Evolutionary conservation across 1,140 invertebrate genomes (phyloP), one percentile per base, ranked within the genome.

Genomic region (Drosophila grimshawi): DNA sequence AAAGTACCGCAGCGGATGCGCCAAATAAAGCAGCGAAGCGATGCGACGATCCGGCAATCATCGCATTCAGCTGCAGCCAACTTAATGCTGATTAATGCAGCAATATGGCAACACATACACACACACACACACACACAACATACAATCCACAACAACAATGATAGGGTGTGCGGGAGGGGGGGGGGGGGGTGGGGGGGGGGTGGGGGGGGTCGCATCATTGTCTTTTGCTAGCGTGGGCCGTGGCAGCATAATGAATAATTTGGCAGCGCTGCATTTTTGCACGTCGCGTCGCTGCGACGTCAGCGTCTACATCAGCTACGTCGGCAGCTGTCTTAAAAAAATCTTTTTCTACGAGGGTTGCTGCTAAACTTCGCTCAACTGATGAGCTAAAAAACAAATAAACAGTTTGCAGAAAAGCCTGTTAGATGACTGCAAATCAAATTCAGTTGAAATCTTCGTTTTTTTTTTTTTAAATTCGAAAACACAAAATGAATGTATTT

Each of bases 261-360:
- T 77, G 82, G 76, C 62, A 79, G 83, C 81, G 52, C 56, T 77
- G 68, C 81, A 85, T 86, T 81, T 86, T 85, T 85, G 81, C 81
- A 85, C 81, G 81, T 82, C 60, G 56, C 51, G 81, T 82, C 60
- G 56, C 51, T n/a, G 41, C 41, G 62, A 41, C 55, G 57, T 55
- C 66, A 49, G 57, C 78, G 76, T 69, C 53, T 56, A 32, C 66
- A 45, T 7, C 11, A 59, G 11, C 45, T 49, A 49, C 55, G 33
- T 35, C 49, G 46, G 61, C 30, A 27, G 11, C 19, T 37, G 49
- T 19, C 51, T 33, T 32, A 30, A 8, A 8, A 7, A 33, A 11
- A 29, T 2, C 7, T 11, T 55, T 3, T 37, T n/a, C 11, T 33
- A n/a, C 55, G 56, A 68, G 65, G 65, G 65, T 6, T 6, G 64